A percentile compares a stretch with the other conserved stretches of the same genome.
Conservation (phyloP, 2,888 invertebrate genomes). For the Gonocerus acuteangulatus region DNA sequence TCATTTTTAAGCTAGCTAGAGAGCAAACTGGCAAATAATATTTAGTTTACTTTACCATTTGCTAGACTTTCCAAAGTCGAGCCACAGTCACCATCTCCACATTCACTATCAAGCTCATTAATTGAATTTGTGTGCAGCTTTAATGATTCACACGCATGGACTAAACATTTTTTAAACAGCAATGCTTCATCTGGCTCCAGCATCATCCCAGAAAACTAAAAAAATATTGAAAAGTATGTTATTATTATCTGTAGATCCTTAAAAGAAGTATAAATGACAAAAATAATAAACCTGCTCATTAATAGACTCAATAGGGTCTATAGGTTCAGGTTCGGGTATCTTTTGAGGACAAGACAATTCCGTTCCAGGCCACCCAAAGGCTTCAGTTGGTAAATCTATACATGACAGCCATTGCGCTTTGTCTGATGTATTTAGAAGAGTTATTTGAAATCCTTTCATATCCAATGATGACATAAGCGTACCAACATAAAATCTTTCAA, state of each 20-base stretch:
- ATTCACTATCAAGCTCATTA: conserved; percentile 52
- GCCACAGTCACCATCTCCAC: conserved; percentile 61
- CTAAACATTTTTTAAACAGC: conserved; percentile 44
- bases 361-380: conserved; percentile 53
- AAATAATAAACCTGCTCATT: not conserved
- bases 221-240: not conserved
- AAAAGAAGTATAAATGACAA: not conserved
- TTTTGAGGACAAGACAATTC: conserved; percentile 29
- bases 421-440: conserved; percentile 52
- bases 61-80: conserved; percentile 43
- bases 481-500: conserved; percentile 53
- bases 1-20: no score
- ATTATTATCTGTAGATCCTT: not conserved
- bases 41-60: conserved; percentile 7
- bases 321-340: not conserved
- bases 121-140: conserved; percentile 51
- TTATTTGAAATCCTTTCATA: conserved; percentile 69
- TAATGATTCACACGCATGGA: conserved; percentile 50
- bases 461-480: conserved; percentile 65
- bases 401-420: conserved; percentile 48
- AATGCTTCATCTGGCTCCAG: conserved; percentile 32
- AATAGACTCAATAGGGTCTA: not conserved
- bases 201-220: conserved; percentile 9
- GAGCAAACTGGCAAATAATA: no score
- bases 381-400: conserved; percentile 53